These are phyloP conservation scores for Vultur gryphus DNA, from an alignment of 2,797 vertebrate genomes.

Conservation along the genomic window DNA sequence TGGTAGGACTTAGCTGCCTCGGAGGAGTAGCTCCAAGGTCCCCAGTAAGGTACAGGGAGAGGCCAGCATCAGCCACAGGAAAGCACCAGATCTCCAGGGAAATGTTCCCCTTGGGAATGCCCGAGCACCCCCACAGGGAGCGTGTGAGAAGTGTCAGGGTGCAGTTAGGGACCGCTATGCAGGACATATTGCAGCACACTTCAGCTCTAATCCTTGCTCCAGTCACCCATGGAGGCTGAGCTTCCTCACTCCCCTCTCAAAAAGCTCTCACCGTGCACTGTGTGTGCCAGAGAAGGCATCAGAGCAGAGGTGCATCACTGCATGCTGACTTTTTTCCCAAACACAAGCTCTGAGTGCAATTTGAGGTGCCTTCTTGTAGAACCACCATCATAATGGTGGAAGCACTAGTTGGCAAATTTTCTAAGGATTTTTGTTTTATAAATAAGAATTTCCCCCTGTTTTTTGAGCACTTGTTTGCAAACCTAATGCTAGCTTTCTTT, in stretches of 20 bases:
- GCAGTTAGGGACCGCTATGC: accelerated
- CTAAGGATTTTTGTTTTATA: background rate
- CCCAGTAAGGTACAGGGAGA: background rate
- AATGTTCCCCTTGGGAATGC: background rate
- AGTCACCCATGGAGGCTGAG: accelerated
- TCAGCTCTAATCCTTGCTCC: background rate
- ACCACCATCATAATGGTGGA: background rate
- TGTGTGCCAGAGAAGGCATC: background rate
- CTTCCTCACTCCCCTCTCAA: background rate
- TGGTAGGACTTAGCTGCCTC: background rate
- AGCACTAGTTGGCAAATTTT: background rate
- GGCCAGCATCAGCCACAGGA: background rate
- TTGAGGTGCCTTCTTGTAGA: background rate
- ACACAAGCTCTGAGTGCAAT: background rate
- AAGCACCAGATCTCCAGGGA: background rate
- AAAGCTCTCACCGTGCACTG: accelerated
- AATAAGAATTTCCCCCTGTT: background rate
- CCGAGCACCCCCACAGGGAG: accelerated
- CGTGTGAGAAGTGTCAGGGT: background rate
- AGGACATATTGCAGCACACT: accelerated
- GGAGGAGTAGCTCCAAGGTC: background rate
- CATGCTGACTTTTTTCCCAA: background rate
- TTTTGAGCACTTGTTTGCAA: background rate
- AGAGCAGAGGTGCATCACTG: background rate
- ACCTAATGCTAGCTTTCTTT: background rate